These are phyloP conservation scores for Chiroxiphia lanceolata DNA, from an alignment of 2,797 vertebrate genomes.

Conservation along the genomic window DNA sequence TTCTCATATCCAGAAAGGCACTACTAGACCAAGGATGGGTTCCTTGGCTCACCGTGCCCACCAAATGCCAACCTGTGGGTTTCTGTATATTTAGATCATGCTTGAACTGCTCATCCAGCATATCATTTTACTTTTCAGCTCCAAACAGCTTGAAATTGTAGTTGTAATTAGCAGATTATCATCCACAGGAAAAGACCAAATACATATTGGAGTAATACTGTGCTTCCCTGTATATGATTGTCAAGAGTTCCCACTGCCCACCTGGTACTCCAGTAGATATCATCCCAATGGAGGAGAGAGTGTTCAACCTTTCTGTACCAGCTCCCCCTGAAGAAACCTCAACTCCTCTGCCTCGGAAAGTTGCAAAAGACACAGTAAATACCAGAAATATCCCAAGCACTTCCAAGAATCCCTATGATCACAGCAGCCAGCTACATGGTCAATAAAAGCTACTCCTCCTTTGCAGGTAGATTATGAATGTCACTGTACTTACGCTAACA, in stretches of 20 bases:
- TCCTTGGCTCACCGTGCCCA: background rate
- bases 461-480: background rate
- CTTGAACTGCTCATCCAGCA: background rate
- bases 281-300: background rate
- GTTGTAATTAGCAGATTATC: background rate
- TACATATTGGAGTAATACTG: background rate
- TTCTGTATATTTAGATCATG: background rate
- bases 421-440: background rate
- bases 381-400: background rate
- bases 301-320: background rate
- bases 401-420: background rate
- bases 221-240: background rate
- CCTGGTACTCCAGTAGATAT: background rate
- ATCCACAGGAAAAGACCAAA: background rate
- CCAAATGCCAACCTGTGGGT: background rate
- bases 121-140: background rate
- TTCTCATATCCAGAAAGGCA: background rate
- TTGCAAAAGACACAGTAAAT: background rate
- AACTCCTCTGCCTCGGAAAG: background rate
- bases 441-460: background rate
- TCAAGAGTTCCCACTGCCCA: background rate
- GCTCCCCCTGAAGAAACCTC: background rate
- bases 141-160: background rate
- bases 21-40: background rate
- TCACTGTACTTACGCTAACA: background rate